These are phyloP conservation scores for Yoshiicerus persimilis DNA, from an alignment of 1,140 invertebrate species.

Conservation along the genomic window DNA sequence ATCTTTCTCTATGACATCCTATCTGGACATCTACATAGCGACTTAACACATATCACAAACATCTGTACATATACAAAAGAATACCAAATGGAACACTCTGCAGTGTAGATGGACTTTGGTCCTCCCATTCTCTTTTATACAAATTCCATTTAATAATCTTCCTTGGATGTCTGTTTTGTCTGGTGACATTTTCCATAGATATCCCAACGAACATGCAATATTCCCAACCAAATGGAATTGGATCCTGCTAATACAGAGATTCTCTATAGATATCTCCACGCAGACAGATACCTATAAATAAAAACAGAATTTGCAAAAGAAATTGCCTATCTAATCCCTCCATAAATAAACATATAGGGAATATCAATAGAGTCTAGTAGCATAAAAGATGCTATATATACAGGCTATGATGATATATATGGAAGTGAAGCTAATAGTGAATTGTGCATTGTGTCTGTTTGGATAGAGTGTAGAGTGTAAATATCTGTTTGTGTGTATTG, in stretches of 20 bases:
- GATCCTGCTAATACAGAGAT: not conserved
- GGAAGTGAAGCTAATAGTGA: no score
- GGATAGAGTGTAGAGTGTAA: not conserved
- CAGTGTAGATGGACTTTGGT: not conserved
- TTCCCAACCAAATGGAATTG: not conserved
- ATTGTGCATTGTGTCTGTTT: no score
- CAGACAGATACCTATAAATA: not conserved
- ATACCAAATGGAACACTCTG: not conserved
- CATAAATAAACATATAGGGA: no score
- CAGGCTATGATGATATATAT: no score
- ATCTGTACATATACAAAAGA: not conserved
- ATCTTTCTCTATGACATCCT: not conserved
- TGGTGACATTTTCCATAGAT: not conserved
- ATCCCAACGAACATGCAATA: not conserved
- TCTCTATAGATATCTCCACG: not conserved
- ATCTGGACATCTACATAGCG: not conserved
- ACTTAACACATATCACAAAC: not conserved
- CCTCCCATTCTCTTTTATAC: not conserved
- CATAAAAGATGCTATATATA: no score
- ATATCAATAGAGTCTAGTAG: no score
- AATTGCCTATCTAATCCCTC: not conserved
- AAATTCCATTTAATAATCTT: not conserved
- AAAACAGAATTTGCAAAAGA: not conserved
- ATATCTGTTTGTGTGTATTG: not conserved
- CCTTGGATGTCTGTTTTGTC: not conserved